Evolutionary conservation across 2,888 invertebrate species (phyloP), one percentile per base, ranked within the genome.

Genomic region (Stenchaetothrips biformis): DNA sequence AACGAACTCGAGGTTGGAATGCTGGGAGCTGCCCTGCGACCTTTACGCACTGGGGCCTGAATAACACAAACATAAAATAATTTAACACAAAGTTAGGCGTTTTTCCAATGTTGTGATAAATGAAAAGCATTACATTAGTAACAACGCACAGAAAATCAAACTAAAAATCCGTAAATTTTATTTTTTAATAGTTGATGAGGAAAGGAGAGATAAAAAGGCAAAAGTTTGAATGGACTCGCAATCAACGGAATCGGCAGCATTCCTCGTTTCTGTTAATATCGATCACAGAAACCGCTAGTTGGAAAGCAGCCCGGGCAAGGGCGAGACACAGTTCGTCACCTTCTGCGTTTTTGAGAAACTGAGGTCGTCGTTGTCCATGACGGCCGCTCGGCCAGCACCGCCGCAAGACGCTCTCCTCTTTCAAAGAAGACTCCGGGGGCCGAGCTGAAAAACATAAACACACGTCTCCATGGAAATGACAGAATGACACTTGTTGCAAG

Each of bases 21-120:
- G 80, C 67, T 74, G 7, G 78, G 74, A 21, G 67, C 81, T 53
- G 81, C 81, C 49, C 81, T 81, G 47, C 81, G 80, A 0, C 81
- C 81, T 37, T 81, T 80, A 25, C 78, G 80, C n/a, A 80, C 78
- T 18, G 81, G 80, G 79, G 67, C 67, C 67, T 74, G 11, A 25
- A 37, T 37, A 37, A 37, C 37, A 37, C 1, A 37, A 37, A 59
- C 13, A 2, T 7, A 6, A 16, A 6, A 59, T 59, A 7, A 9
- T 59, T 9, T 0, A 59, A 59, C 37, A 37, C 37, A n/a, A n/a
- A n/a, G n/a, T n/a, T n/a, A n/a, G n/a, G n/a, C n/a, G n/a, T n/a
- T n/a, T n/a, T n/a, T n/a, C n/a, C n/a, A 37, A 37, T 37, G 37
- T 4, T 37, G 2, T 37, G 37, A 4, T 37, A 4, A 37, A 37